These are phyloP conservation scores for Oryzias sinensis DNA, from an alignment of 2,797 vertebrate species.

Conservation along the genomic window DNA sequence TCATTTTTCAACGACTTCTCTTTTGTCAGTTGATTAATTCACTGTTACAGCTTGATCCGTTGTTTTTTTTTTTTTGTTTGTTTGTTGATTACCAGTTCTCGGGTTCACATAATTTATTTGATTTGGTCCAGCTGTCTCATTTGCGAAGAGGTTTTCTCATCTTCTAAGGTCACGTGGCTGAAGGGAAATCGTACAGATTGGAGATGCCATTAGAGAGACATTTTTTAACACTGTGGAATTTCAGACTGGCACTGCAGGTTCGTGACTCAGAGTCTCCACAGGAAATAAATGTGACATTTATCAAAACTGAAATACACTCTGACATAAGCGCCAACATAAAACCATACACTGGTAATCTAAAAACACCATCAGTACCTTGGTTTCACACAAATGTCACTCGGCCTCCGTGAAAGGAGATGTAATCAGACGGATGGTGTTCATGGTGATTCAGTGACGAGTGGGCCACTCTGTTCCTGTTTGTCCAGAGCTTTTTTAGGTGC, in stretches of 20 bases:
- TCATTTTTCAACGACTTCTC: too few species aligned
- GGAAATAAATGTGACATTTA: slow-evolving; percentile 5
- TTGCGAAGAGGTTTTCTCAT: not conserved
- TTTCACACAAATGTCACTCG: slow-evolving; percentile 30
- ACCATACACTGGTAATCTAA: slow-evolving; percentile 7
- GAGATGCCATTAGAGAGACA: slow-evolving; percentile 17
- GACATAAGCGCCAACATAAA: slow-evolving; percentile 8
- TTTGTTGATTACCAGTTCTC: too few species aligned
- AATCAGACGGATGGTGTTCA: slow-evolving; percentile 16
- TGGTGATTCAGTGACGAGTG: slow-evolving; percentile 39
- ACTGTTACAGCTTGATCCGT: too few species aligned
- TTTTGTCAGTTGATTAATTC: too few species aligned
- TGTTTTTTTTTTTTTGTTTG: too few species aligned
- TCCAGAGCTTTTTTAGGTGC: slow-evolving; percentile 4
- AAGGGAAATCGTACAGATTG: slow-evolving; percentile 9
- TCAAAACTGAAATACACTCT: slow-evolving; percentile 8
- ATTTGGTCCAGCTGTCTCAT: slow-evolving; percentile 6
- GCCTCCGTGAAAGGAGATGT: slow-evolving; percentile 11
- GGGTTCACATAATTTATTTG: not conserved
- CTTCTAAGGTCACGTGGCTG: slow-evolving; percentile 13
- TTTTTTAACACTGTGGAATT: slow-evolving; percentile 19
- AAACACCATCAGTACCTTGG: not conserved
- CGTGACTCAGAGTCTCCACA: slow-evolving; percentile 22
- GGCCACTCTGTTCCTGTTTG: slow-evolving; percentile 31
- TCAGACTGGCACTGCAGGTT: slow-evolving; percentile 32